These are phyloP conservation scores for Psilopsiagon aurifrons DNA, from an alignment of 2,113 vertebrate genomes.

Conservation along the genomic window DNA sequence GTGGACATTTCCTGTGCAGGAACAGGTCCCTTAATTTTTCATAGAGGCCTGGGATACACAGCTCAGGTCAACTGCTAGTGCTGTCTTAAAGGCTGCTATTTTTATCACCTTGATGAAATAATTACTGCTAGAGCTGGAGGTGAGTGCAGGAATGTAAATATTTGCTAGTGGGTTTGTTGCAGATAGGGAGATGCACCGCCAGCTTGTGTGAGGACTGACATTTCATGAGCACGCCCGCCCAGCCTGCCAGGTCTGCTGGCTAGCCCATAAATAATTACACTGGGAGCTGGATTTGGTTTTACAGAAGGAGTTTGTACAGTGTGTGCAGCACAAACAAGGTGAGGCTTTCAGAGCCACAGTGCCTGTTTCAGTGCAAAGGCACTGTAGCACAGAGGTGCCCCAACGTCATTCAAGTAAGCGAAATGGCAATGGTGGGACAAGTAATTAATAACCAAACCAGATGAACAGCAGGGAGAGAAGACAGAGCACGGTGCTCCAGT, in stretches of 20 bases:
- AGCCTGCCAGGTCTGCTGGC: background rate
- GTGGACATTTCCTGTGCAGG: background rate
- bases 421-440: background rate
- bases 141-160: background rate
- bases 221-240: background rate
- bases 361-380: background rate
- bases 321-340: background rate
- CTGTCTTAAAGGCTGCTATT: background rate
- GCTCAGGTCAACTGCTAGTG: background rate
- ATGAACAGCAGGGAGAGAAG: background rate
- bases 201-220: background rate
- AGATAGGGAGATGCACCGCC: background rate
- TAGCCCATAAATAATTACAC: background rate
- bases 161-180: background rate
- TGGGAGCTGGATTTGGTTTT: background rate
- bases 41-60: background rate
- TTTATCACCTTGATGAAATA: background rate
- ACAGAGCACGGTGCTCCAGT: fast-evolving
- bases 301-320: background rate
- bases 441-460: background rate
- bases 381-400: background rate
- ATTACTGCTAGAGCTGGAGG: background rate
- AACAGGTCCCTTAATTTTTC: background rate
- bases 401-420: too few species aligned
- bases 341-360: background rate